A percentile compares a stretch with the other conserved stretches of the same genome.
Evolutionary conservation across 2,797 vertebrate species (phyloP).

Genomic region (Harpagifer antarcticus): DNA sequence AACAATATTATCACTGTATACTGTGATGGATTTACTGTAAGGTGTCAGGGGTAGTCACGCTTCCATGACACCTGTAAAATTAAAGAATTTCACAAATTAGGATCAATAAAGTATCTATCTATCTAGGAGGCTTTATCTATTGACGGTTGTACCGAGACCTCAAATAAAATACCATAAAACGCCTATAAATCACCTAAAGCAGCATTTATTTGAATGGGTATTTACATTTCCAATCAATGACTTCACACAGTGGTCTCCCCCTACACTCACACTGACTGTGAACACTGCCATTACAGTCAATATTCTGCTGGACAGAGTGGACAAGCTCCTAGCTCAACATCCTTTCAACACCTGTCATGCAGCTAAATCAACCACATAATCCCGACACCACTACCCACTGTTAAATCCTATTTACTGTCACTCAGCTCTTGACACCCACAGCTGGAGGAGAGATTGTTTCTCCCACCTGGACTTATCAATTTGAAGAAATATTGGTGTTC

Average conservation of each 20-base stretch:
- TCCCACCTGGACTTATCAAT: neutral
- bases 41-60: no score
- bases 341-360: constrained; percentile 11
- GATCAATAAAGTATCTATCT: no score
- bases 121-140: neutral
- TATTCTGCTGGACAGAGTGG: constrained; percentile 3
- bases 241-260: neutral
- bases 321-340: constrained; percentile 1
- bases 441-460: constrained; percentile 1
- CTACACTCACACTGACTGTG: neutral
- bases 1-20: neutral
- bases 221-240: neutral
- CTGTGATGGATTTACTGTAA: neutral
- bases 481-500: constrained; percentile 5
- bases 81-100: no score
- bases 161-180: neutral
- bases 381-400: neutral
- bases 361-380: constrained; percentile 22
- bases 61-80: no score
- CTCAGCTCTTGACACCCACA: constrained; percentile 5
- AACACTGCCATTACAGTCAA: constrained; percentile 6
- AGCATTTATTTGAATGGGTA: neutral
- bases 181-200: neutral
- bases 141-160: neutral
- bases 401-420: constrained; percentile 7